Conservation (phyloP, 2,113 vertebrate genomes). For the Corythaixoides concolor region DNA sequence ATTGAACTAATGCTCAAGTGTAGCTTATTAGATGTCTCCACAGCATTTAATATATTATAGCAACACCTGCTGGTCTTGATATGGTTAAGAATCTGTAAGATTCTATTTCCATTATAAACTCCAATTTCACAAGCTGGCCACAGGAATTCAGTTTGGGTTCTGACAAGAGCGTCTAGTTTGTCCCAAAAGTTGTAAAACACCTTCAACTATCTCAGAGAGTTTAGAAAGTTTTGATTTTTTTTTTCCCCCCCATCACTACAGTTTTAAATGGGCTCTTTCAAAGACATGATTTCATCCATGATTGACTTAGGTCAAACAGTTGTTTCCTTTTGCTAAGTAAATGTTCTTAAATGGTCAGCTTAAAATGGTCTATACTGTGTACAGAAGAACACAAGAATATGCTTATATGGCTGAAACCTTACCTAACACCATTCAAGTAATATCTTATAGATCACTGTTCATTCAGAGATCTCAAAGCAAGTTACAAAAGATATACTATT, state of each 20-base stretch:
- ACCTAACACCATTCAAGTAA: background rate
- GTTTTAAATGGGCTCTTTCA: conserved; percentile 1
- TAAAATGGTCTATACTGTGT: background rate
- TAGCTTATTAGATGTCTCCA: background rate
- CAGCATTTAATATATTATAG: conserved; percentile 64
- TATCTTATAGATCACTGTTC: background rate
- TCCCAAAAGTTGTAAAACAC: background rate
- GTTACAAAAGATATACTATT: background rate
- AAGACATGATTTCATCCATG: background rate
- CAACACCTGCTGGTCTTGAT: conserved; percentile 56
- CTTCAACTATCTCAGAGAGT: background rate
- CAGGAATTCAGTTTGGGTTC: background rate
- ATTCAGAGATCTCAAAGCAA: background rate
- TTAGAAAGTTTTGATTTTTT: background rate
- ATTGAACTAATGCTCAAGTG: background rate
- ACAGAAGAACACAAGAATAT: background rate
- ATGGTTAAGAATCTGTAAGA: conserved; percentile 29
- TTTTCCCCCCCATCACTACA: too few relatives aligned
- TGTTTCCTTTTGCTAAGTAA: background rate
- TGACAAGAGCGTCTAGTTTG: background rate
- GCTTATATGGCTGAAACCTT: background rate
- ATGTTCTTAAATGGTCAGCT: background rate
- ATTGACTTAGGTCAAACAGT: background rate
- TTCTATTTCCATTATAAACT: background rate
- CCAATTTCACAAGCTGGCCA: background rate